Conservation (phyloP, 2,797 vertebrate genomes). For the Tenualosa thibaudeaui region DNA sequence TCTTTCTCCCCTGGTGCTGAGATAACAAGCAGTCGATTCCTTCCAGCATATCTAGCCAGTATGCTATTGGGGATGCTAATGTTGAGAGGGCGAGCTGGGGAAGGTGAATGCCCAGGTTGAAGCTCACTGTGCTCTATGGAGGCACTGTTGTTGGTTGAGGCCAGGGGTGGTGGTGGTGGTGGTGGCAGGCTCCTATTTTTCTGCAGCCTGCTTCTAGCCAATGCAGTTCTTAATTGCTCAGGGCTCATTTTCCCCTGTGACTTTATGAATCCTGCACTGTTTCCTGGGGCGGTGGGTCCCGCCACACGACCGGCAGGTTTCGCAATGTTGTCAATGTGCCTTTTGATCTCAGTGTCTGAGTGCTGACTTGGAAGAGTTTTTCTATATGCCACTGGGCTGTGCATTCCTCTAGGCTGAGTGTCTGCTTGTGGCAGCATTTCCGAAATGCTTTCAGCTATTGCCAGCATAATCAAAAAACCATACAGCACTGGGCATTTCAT, state of each 20-base stretch:
- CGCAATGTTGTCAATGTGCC: constrained; percentile 24
- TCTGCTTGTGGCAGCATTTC: constrained; percentile 36
- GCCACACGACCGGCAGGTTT: constrained; percentile 22
- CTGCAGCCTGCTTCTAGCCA: constrained; percentile 38
- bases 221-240: constrained; percentile 40
- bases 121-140: constrained; percentile 68
- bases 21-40: constrained; percentile 82
- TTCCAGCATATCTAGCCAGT: constrained; percentile 83
- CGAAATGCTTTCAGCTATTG: constrained; percentile 40
- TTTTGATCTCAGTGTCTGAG: constrained; percentile 31
- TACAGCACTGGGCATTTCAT: constrained; percentile 44
- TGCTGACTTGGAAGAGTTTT: constrained; percentile 27
- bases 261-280: constrained; percentile 32
- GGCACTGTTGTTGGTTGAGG: constrained; percentile 55
- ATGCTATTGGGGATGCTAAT: constrained; percentile 76
- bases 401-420: constrained; percentile 32
- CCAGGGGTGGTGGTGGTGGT: constrained; percentile 45
- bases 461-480: constrained; percentile 45
- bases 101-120: constrained; percentile 59
- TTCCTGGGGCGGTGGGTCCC: constrained; percentile 25
- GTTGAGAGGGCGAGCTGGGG: constrained; percentile 63
- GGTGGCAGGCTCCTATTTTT: constrained; percentile 51
- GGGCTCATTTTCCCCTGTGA: constrained; percentile 47
- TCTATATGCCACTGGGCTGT: constrained; percentile 16
- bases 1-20: constrained; percentile 81